Conservation (phyloP, 2,797 vertebrate genomes). For the Enteromius unitaeniatus region DNA sequence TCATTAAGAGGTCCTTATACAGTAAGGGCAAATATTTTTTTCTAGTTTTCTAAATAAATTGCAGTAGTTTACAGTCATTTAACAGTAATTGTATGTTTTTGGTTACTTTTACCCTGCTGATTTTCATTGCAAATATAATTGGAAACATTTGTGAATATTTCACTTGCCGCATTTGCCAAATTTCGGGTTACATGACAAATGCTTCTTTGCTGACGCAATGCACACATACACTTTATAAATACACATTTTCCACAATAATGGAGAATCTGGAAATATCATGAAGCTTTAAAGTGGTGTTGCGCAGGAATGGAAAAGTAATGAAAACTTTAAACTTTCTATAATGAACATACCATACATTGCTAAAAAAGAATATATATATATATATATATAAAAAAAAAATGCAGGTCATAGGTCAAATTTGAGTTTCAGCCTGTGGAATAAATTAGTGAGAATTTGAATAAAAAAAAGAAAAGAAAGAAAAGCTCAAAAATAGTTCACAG, state of each 20-base stretch:
- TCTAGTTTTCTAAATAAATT: too few relatives aligned
- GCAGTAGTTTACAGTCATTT: too few relatives aligned
- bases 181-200: neutral
- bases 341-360: neutral
- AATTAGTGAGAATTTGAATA: neutral
- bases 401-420: neutral
- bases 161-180: neutral
- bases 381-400: neutral
- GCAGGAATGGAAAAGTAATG: neutral
- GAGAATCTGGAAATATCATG: neutral
- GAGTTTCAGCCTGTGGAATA: too few relatives aligned
- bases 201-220: neutral
- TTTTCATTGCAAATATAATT: neutral
- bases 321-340: neutral
- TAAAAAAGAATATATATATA: neutral
- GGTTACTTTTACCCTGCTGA: neutral
- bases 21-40: too few relatives aligned
- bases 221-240: slow-evolving; percentile 10
- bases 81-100: neutral
- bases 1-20: too few relatives aligned
- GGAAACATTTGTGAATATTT: neutral
- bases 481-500: neutral
- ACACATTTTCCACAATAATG: neutral
- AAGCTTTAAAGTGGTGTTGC: neutral
- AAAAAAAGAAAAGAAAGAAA: neutral